A percentile compares a stretch with the other conserved stretches of the same genome.
Evolutionary conservation across 2,113 vertebrate genomes (phyloP).

Genomic region (Rhea pennata): DNA sequence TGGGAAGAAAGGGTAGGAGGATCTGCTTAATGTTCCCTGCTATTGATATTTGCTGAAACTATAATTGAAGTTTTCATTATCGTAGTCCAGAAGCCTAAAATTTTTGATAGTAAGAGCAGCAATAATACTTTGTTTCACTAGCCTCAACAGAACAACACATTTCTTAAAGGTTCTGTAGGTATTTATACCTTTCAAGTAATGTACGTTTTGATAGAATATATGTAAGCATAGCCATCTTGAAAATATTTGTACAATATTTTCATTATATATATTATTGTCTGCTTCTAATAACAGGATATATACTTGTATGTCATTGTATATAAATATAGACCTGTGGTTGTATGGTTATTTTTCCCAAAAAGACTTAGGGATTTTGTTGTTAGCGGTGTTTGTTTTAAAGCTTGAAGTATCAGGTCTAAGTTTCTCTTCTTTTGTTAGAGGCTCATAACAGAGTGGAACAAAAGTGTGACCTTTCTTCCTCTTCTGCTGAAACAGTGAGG

Average conservation of each 20-base stretch:
- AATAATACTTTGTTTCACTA: background rate
- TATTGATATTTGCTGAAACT: background rate
- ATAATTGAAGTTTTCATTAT: background rate
- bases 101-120: background rate
- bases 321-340: background rate
- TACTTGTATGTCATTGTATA: background rate
- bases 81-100: background rate
- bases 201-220: background rate
- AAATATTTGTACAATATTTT: background rate
- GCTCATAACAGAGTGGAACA: background rate
- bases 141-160: background rate
- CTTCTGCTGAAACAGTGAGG: background rate
- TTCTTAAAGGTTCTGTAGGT: background rate
- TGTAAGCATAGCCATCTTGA: background rate
- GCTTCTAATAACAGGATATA: background rate
- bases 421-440: background rate
- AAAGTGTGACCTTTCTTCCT: background rate
- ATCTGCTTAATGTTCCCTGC: background rate
- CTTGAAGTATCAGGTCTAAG: background rate
- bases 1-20: background rate
- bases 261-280: background rate
- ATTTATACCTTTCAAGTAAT: background rate
- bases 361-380: background rate
- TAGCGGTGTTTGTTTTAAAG: background rate
- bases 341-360: background rate